A percentile compares a stretch with the other conserved stretches of the same genome.
Evolutionary conservation across 2,888 invertebrate species (phyloP).

Genomic region (Phanerotoma sp.): DNA sequence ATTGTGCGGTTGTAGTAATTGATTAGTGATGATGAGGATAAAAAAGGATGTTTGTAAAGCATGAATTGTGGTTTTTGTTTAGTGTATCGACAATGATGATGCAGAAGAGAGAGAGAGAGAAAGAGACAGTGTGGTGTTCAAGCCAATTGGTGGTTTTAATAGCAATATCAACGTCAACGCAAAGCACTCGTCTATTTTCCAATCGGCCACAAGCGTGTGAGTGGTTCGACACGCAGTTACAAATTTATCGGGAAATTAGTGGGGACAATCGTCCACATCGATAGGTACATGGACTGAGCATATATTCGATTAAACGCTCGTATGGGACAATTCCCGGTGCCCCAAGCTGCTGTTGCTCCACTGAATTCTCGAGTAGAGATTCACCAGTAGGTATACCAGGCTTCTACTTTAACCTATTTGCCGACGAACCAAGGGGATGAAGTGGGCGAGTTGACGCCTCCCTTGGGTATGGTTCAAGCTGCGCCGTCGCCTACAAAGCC

Average conservation of each 20-base stretch:
- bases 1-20: too few relatives aligned
- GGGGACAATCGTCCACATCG: conserved; percentile 36
- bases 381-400: conserved; percentile 5
- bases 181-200: conserved; percentile 4
- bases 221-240: conserved; percentile 17
- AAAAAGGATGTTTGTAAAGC: neutral
- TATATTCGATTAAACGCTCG: conserved; percentile 41
- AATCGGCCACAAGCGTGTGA: conserved; percentile 1
- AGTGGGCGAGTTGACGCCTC: conserved; percentile 8
- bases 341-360: neutral
- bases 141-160: conserved; percentile 32
- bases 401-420: conserved; percentile 18
- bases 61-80: conserved; percentile 5
- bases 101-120: too few relatives aligned
- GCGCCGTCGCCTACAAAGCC: conserved; percentile 31
- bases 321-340: conserved; percentile 2
- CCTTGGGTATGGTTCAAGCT: conserved; percentile 15
- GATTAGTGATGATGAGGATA: neutral
- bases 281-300: conserved; percentile 29
- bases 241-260: conserved; percentile 35
- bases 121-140: conserved; percentile 9
- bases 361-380: conserved; percentile 1
- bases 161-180: conserved; percentile 20
- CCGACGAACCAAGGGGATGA: neutral
- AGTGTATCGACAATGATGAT: conserved; percentile 4